Percentiles rank a stretch among this genome's conserved stretches.
Conservation (phyloP, 2,113 vertebrate genomes). For the Scomber scombrus region DNA sequence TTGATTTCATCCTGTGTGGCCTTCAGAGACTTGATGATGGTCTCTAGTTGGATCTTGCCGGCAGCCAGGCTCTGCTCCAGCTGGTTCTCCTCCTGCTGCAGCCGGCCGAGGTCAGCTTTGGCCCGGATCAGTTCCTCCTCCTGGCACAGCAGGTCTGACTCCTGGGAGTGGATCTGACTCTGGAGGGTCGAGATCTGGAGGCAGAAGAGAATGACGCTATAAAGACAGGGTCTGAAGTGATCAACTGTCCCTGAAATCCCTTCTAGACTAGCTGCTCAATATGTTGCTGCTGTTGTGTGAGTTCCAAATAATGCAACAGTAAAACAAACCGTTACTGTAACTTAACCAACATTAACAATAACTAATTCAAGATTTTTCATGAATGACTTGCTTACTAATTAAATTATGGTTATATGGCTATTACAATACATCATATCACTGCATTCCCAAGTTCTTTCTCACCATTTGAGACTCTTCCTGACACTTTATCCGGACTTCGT, state of each 20-base stretch:
- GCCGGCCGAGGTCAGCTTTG: constrained; percentile 90
- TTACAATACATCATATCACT: not conserved
- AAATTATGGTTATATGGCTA: not conserved
- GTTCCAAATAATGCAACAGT: not conserved
- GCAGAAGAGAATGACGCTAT: not conserved
- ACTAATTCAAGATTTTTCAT: too few relatives aligned
- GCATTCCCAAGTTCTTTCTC: constrained; percentile 57
- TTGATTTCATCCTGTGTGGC: constrained; percentile 98
- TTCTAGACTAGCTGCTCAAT: too few relatives aligned
- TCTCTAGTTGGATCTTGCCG: constrained; percentile 94
- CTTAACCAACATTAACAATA: not conserved
- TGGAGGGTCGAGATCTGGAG: constrained; percentile 93
- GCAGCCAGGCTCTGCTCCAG: constrained; percentile 97
- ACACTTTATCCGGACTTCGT: constrained; percentile 93
- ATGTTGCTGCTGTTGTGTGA: too few relatives aligned
- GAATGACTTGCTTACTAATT: not conserved
- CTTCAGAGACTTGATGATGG: constrained; percentile 96
- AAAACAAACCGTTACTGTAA: not conserved
- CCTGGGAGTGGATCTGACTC: constrained; percentile 95
- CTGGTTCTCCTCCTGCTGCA: constrained; percentile 96
- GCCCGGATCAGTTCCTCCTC: constrained; percentile 94
- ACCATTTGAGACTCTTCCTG: constrained; percentile 98
- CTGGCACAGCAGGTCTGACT: constrained; percentile 94
- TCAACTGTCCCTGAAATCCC: not conserved
- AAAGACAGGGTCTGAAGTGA: not conserved